phyloP scores from a whole-genome alignment of 2,113 vertebrate genomes.

The Rhinolophus ferrumequinum region DNA sequence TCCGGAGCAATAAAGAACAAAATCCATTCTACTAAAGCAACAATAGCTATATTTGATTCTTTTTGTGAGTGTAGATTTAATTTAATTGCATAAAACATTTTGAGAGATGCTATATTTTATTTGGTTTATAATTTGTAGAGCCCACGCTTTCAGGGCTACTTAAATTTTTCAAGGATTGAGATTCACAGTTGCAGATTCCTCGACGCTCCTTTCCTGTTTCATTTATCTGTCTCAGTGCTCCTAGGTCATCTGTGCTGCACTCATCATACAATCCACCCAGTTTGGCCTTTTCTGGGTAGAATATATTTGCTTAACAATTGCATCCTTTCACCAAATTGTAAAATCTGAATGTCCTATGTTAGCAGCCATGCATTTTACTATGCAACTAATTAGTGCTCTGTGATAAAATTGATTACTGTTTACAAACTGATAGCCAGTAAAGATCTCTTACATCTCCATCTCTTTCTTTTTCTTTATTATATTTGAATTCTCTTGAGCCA shows the following conservation, averaged over 20 bases:
- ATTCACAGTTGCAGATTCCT: not conserved
- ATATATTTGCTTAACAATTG: not conserved
- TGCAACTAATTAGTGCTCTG: not conserved
- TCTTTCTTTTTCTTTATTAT: not conserved
- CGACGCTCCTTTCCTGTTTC: fast-evolving
- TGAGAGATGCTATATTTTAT: not conserved
- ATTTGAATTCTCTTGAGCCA: not conserved
- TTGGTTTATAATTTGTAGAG: not conserved
- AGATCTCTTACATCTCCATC: not conserved
- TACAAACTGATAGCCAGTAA: not conserved
- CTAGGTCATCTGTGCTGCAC: not conserved
- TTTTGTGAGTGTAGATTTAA: not conserved
- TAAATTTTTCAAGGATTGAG: not conserved
- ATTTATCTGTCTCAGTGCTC: not conserved
- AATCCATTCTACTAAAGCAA: not conserved
- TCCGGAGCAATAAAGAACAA: not conserved
- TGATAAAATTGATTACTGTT: not conserved
- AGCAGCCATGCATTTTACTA: not conserved
- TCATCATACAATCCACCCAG: fast-evolving
- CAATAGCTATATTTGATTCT: not conserved
- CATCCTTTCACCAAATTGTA: not conserved
- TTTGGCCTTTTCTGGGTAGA: not conserved
- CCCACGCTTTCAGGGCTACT: not conserved
- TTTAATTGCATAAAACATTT: not conserved
- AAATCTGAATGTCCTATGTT: not conserved